Evolutionary conservation across 2,888 invertebrate genomes (phyloP), one percentile per base, ranked within the genome.

Genomic region (Trachelus tabidus): DNA sequence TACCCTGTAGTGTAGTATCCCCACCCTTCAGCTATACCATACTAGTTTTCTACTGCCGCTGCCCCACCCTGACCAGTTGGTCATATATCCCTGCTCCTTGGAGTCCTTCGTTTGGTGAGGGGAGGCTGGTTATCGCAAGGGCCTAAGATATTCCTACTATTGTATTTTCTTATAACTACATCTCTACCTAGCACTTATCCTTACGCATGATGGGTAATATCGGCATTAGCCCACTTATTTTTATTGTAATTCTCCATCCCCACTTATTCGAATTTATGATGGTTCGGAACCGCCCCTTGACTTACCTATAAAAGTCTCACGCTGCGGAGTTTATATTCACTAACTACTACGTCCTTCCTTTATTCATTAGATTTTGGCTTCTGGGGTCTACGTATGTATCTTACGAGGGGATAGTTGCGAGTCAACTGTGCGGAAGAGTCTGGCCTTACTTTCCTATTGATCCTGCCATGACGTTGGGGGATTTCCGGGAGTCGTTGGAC

Each of bases 1-100:
- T 68, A 76, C 77, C 35, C 75, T 71, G 75, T 76, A 75, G 34
- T 69, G 77, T 31, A 73, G 73, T 31, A 73, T 74, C 75, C 76
- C 78, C 79, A 73, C 76, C 77, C 79, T 75, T 73, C 73, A 68
- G 77, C n/a, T 34, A 35, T 40, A 3, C 15, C 15, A 15, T 35
- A 34, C 74, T 76, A 31, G 56, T 56, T 56, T 56, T 9, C 56
- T 56, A 56, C 56, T 56, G 56, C 9, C 23, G 23, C 56, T 9
- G 56, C 56, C 56, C 56, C 23, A 56, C 56, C 56, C 56, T 23
- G 56, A 23, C 56, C 56, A 56, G 23, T 56, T 9, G 56, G 23
- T 56, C 56, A 23, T 56, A 56, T 56, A 56, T 23, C 23, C 23
- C 56, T 23, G 56, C 56, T 56, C 2, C 23, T 56, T 23, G 56